Base-by-base conservation (phyloP, 2,888 invertebrate species). In the Helobdella robusta region DNA sequence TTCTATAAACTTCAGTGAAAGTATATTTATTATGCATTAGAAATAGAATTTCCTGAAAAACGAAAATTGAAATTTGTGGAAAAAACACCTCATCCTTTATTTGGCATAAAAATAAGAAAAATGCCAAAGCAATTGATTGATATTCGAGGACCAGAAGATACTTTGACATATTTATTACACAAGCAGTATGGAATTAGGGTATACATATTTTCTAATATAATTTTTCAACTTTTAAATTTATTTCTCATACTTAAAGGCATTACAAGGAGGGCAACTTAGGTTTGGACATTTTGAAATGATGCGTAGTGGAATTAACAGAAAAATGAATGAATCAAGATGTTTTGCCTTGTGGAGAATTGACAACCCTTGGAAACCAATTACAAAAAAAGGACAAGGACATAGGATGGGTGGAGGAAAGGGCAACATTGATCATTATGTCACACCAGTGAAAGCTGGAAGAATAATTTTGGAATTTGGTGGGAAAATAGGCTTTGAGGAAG, bases 391-490 rank as follows among this genome's bases (percentile, higher is more conserved):
- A 0, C 65, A 61, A 78, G 95, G 95, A 0, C 86, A 87, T 71
- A 83, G 91, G 73, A 91, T 94, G 89, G 97, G 97, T 8, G 92
- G 93, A 70, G 97, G 97, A 18, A 98, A 98, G 83, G 92, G 91
- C 6, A 83, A 86, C 0, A 93, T 99, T 67, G 88, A 94, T 76
- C 91, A 93, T 79, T 99, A 94, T 78, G 90, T 89, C 0, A 91
- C 93, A 0, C 98, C 98, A 0, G 80, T 99, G 2, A 91, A 88
- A 82, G 84, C 88, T 35, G 91, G 89, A 54, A 84, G 97, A 73
- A 85, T 99, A 28, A 89, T 99, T 67, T 69, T 99, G 0, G 98
- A 99, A 84, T 79, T 99, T 59, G 95, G 88, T 32, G 98, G 98
- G 40, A 84, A 86, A 76, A 86, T 91, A 74, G 90, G 92, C 79